Base-by-base conservation (phyloP, 64 coral and sea anemone species). In the Montipora capricornis region DNA sequence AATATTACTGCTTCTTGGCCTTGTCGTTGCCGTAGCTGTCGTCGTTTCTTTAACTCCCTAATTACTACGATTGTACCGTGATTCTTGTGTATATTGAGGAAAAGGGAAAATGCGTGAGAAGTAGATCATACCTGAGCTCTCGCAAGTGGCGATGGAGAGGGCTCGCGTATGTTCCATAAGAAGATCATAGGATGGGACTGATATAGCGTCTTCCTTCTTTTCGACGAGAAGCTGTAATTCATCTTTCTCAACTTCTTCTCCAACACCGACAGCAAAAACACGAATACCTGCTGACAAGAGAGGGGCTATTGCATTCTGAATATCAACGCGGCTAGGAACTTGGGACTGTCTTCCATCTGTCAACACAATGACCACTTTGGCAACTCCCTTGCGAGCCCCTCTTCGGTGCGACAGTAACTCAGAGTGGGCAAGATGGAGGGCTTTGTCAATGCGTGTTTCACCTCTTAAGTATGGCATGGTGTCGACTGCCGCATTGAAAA, bases 381-480 rank as follows among this genome's bases (percentile, higher is more conserved):
- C 47, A 22, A 83, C 51, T 20, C 90, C 58, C 14, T 16, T 37
- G 16, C 75, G 47, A 6, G 77, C 55, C 12, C 88, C 57, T 44
- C 57, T 62, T 29, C 44, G 22, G 24, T 62, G n/a, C 0, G n/a
- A 61, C 12, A 90, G 10, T 57, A 79, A 76, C 60, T 80, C 82
- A 11, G 45, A 20, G 7, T 46, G 51, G 15, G 92, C 85, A 13
- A 55, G 83, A 64, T 83, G 78, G 6, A 96, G 46, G 26, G 95
- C 95, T 19, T 87, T 89, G 44, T 96, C 95, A 47, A 91, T 94
- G 47, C 95, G 93, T 10, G 91, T 93, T 16, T 78, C 53, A 20
- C 95, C 95, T 82, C 81, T 52, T 26, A 89, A 10, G 67, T 96
- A 94, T 14, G 81, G 87, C 44, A 88, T 73, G 49, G 8, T 55